Conservation (phyloP, 1,140 invertebrate genomes). For the Eupeodes corollae region DNA sequence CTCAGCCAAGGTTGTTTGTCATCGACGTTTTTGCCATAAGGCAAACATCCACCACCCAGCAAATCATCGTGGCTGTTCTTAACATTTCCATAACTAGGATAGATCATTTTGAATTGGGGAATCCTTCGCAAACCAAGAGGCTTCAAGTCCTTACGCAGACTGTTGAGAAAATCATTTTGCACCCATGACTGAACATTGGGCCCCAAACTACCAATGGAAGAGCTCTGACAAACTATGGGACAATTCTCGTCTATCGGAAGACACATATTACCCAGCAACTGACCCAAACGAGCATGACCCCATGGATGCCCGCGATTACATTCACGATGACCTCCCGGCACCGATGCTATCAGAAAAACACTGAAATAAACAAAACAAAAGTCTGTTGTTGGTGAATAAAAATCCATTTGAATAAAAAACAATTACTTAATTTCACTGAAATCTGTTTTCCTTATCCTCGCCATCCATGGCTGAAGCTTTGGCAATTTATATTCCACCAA, state of each 20-base stretch:
- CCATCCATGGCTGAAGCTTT: constrained; percentile 59
- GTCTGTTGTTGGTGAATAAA: background rate
- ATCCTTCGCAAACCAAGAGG: constrained; percentile 23
- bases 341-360: constrained; percentile 74
- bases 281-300: constrained; percentile 60
- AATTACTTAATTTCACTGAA: constrained; percentile 69
- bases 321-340: constrained; percentile 66
- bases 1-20: constrained; percentile 79
- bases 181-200: constrained; percentile 58
- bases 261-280: constrained; percentile 53
- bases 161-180: constrained; percentile 49
- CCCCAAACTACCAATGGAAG: constrained; percentile 81
- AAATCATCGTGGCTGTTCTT: constrained; percentile 70
- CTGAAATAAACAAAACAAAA: too few species aligned
- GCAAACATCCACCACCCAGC: constrained; percentile 76
- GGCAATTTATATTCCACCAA: constrained; percentile 59
- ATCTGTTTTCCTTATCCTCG: constrained; percentile 60
- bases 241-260: constrained; percentile 40
- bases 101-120: constrained; percentile 40
- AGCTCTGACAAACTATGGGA: constrained; percentile 65
- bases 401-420: constrained; percentile 2
- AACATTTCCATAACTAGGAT: constrained; percentile 69
- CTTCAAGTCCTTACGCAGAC: constrained; percentile 43
- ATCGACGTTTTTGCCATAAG: constrained; percentile 67
- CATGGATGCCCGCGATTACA: constrained; percentile 41